Conservation (phyloP, 1,140 invertebrate species). For the Lamellibrachia luymesi region DNA sequence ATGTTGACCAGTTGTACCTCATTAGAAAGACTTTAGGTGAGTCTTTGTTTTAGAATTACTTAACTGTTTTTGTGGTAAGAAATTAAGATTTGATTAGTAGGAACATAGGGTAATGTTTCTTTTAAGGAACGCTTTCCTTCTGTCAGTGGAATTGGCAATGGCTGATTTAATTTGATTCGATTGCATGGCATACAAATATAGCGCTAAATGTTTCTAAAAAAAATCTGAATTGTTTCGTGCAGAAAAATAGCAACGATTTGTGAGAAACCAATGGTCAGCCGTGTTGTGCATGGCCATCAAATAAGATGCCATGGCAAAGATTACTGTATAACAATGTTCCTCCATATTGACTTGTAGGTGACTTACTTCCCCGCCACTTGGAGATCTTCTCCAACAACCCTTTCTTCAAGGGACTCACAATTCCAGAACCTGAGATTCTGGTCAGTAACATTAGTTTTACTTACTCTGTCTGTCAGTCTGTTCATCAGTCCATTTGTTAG, state of each 20-base stretch:
- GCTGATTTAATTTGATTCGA: background rate
- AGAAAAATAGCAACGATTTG: background rate
- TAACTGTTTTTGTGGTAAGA: no score
- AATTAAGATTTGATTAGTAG: no score
- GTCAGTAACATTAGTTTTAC: conserved; percentile 39
- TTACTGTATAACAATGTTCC: background rate
- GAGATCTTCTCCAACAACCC: conserved; percentile 93
- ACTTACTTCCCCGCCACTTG: conserved; percentile 89
- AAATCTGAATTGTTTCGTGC: background rate
- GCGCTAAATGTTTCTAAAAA: background rate
- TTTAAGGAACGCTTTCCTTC: background rate
- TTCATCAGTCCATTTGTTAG: background rate
- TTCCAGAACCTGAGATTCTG: conserved; percentile 76
- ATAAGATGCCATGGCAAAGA: background rate
- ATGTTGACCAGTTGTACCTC: conserved; percentile 95
- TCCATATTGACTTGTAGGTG: conserved; percentile 61
- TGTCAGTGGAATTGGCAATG: background rate
- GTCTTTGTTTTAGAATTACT: conserved; percentile 10
- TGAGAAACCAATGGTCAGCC: background rate
- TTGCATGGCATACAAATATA: background rate
- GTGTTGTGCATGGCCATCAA: no score
- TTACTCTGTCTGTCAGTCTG: background rate
- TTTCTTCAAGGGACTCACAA: conserved; percentile 82
- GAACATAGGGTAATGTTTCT: background rate
- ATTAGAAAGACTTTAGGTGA: conserved; percentile 80